A percentile compares a stretch with the other conserved stretches of the same genome.
These are phyloP conservation scores for Pogonophryne albipinna DNA, from an alignment of 2,797 vertebrate genomes.

Conservation along the genomic window DNA sequence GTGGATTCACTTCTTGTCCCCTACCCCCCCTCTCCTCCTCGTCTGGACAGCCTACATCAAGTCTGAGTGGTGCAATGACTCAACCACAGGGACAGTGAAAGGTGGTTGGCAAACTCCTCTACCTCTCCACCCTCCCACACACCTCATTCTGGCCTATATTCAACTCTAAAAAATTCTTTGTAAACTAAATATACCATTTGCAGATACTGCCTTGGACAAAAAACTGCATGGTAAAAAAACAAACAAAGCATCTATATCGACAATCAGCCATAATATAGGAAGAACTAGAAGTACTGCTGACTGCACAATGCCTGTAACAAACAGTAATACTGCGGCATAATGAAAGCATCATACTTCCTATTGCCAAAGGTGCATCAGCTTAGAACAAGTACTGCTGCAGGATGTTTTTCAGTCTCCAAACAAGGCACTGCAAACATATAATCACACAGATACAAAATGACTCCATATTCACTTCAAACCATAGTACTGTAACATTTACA, in stretches of 20 bases:
- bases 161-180: slow-evolving; percentile 33
- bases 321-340: slow-evolving; percentile 48
- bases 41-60: slow-evolving; percentile 70
- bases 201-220: slow-evolving; percentile 20
- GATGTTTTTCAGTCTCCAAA: slow-evolving; percentile 13
- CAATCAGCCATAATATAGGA: slow-evolving; percentile 43
- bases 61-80: slow-evolving; percentile 68
- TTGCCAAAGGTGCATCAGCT: slow-evolving; percentile 49
- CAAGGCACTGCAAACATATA: slow-evolving; percentile 20
- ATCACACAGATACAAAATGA: neutral
- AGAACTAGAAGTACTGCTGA: slow-evolving; percentile 32
- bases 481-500: slow-evolving; percentile 10
- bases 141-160: slow-evolving; percentile 43
- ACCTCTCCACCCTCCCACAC: slow-evolving; percentile 50
- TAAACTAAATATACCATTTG: slow-evolving; percentile 26
- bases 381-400: slow-evolving; percentile 26
- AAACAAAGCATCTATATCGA: slow-evolving; percentile 27
- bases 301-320: slow-evolving; percentile 52
- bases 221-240: slow-evolving; percentile 1
- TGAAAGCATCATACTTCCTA: slow-evolving; percentile 46
- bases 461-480: neutral
- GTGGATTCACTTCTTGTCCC: slow-evolving; percentile 41
- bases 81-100: slow-evolving; percentile 54
- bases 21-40: slow-evolving; percentile 14
- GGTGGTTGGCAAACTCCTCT: slow-evolving; percentile 46